These are phyloP conservation scores for Ageneiosus marmoratus DNA, from an alignment of 2,113 vertebrate species.

Conservation along the genomic window DNA sequence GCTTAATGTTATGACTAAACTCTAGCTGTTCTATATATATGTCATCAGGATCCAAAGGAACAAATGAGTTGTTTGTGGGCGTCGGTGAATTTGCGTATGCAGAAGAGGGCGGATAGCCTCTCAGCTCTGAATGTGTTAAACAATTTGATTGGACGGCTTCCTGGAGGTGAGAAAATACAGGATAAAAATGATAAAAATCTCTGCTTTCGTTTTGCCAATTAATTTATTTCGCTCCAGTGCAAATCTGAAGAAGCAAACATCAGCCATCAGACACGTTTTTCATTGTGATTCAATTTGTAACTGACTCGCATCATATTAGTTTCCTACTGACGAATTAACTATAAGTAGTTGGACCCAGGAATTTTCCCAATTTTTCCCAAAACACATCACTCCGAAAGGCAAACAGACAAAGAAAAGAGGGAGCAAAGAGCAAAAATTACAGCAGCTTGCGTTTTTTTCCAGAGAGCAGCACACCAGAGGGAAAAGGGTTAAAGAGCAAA, in stretches of 20 bases:
- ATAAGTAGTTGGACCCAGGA: too few relatives aligned
- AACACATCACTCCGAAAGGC: slow-evolving; percentile 38
- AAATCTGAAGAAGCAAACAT: background rate
- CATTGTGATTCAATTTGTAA: background rate
- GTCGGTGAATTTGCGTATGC: background rate
- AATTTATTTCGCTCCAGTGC: slow-evolving; percentile 5
- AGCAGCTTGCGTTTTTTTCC: background rate
- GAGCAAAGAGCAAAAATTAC: slow-evolving; percentile 19
- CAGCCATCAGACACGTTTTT: background rate
- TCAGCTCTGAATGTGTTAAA: background rate
- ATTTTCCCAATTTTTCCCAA: background rate
- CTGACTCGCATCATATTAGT: background rate
- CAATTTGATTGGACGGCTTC: too few relatives aligned
- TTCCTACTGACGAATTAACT: too few relatives aligned
- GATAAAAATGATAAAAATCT: background rate
- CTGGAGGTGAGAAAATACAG: background rate
- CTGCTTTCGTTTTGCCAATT: background rate
- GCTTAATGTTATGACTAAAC: background rate
- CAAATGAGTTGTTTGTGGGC: background rate
- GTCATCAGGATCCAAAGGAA: background rate
- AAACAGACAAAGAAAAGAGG: background rate
- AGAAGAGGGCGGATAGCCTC: background rate
- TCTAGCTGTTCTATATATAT: background rate
- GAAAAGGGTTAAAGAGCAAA: slow-evolving; percentile 58
- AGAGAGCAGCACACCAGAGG: background rate